Base-by-base conservation (phyloP, 1,140 invertebrate genomes). In the Coptotermes formosanus region DNA sequence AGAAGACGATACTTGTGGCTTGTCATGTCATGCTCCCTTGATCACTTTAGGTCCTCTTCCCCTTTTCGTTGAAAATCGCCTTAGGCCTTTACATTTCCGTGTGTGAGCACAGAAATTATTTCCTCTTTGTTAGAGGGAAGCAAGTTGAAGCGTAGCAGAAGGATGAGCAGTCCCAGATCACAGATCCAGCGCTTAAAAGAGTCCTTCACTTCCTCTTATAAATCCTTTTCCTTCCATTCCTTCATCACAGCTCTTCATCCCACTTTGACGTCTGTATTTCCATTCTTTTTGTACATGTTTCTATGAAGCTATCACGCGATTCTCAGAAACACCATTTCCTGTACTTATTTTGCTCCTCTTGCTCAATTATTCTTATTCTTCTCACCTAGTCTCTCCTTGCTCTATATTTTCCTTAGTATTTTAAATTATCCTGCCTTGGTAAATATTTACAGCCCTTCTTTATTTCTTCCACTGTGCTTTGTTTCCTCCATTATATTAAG, bases 101-200 rank as follows among this genome's bases (percentile, higher is more conserved):
- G 64, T 75, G 64, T 75, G 64, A 30, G n/a, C 64, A 30, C 25
- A 75, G 64, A 75, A 75, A 75, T 75, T n/a, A 75, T 75, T n/a
- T 75, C 64, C 64, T 75, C 64, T 75, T 75, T 75, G n/a, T 75
- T 16, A 75, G 64, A 75, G 25, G 9, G n/a, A 75, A 30, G 1
- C 25, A 55, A 21, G 19, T 16, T 19, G 19, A 55, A 21, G 19
- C 25, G 0, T 6, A 75, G n/a, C 11, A 75, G n/a, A 75, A n/a
- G 64, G 52, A 9, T 75, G 64, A 30, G 14, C 25, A 75, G n/a
- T 25, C 64, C 25, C 19, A 75, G 25, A 9, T 75, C 64, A 75
- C 64, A 75, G 25, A 75, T 30, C 64, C 64, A 9, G n/a, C 9
- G n/a, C n/a, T 75, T 75, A 75, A n/a, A 75, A 75, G n/a, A 38